phyloP scores from a whole-genome alignment of 2,888 invertebrate species.

The Lasioglossum pauxillum region DNA sequence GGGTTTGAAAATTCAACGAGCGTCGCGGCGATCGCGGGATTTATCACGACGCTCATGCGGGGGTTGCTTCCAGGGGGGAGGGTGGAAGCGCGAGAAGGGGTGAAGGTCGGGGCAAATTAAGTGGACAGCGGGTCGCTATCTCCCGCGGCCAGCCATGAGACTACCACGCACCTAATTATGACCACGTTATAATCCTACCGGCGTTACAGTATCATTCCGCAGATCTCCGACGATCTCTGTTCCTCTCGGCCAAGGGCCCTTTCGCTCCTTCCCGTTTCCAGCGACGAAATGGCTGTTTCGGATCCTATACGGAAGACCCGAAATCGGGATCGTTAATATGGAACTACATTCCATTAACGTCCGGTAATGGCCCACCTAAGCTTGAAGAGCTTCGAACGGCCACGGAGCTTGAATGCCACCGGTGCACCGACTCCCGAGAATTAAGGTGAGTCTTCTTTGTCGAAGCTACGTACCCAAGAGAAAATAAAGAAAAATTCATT shows the following conservation, averaged over 20 bases:
- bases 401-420: slow-evolving; percentile 26
- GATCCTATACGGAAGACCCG: slow-evolving; percentile 70
- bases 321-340: slow-evolving; percentile 72
- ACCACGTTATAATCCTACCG: slow-evolving; percentile 77
- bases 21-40: slow-evolving; percentile 53
- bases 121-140: slow-evolving; percentile 79
- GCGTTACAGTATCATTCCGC: slow-evolving; percentile 79
- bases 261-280: slow-evolving; percentile 50
- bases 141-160: slow-evolving; percentile 78
- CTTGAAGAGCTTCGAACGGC: slow-evolving; percentile 50
- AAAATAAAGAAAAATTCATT: background rate
- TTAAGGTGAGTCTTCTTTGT: slow-evolving; percentile 31
- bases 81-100: slow-evolving; percentile 69
- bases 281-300: slow-evolving; percentile 62
- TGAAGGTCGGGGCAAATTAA: slow-evolving; percentile 78
- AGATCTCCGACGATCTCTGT: slow-evolving; percentile 66
- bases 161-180: slow-evolving; percentile 81
- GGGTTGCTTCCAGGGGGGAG: slow-evolving; percentile 4
- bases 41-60: slow-evolving; percentile 41
- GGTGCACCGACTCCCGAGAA: slow-evolving; percentile 8
- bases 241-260: background rate
- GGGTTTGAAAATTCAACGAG: slow-evolving; percentile 49
- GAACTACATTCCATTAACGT: slow-evolving; percentile 76
- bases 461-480: background rate
- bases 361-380: slow-evolving; percentile 71